Evolutionary conservation across 1,140 invertebrate species (phyloP), one percentile per base, ranked within the genome.

Genomic region (Argopecten irradians): DNA sequence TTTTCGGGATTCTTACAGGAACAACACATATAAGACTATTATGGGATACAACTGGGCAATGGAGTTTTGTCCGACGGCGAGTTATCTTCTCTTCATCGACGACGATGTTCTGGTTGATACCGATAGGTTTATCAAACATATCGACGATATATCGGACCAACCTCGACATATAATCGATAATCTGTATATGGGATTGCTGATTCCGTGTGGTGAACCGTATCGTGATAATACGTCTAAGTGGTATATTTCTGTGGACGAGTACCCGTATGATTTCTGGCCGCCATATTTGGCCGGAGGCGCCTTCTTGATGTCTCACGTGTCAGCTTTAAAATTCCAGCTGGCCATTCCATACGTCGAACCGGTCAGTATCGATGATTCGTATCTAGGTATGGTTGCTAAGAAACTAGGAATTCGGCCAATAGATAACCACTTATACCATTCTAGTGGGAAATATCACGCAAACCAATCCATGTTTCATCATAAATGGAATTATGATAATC

Each of bases 71-170:
- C n/a, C 84, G 0, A 87, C 84, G 8, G 87, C 90, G 1, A 55
- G 55, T 14, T 91, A 86, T 71, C 85, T 87, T 39, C 83, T 92
- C 5, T 91, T 91, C 87, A 87, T 92, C 2, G 91, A 93, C 43
- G 91, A 93, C 39, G 92, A 93, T 43, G 85, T 92, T 14, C 85
- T 92, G 32, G 92, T 93, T 5, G 91, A 93, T 46, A 88, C 88
- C 0, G 83, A 88, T 43, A 82, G 87, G 14, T 1, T 93, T 0
- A 82, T 91, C 16, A 82, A 14, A 14, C 86, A 88, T 34, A 19
- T 90, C 19, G 32, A 82, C 33, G 32, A 22, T 35, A 36, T 83
- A 35, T 71, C 55, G 22, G 5, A 11, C n/a, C 55, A 71, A 16
- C n/a, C 55, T 11, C 22, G 13, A 11, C 55, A 71, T 5, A 71